These are phyloP conservation scores for Oedothorax gibbosus DNA, from an alignment of 1,140 invertebrate genomes.

Conservation along the genomic window DNA sequence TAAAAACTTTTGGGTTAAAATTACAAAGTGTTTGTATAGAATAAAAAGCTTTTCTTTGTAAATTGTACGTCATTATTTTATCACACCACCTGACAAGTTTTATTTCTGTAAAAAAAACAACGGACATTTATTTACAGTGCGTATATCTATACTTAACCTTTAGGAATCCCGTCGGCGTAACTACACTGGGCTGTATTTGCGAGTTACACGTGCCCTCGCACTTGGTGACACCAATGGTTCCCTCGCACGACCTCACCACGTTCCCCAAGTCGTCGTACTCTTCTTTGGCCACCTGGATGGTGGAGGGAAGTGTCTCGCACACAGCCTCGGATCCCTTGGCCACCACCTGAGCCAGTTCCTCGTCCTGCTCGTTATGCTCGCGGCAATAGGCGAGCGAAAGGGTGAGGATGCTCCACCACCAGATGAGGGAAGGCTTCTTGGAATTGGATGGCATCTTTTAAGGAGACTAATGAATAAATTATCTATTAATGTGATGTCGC, in stretches of 20 bases:
- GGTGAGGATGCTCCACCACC: slow-evolving; percentile 1
- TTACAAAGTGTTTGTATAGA: too few relatives aligned
- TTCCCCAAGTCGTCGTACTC: slow-evolving; percentile 86
- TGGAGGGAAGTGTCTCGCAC: slow-evolving; percentile 83
- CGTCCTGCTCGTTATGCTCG: slow-evolving; percentile 14
- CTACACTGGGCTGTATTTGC: slow-evolving; percentile 89
- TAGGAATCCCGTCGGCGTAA: slow-evolving; percentile 86
- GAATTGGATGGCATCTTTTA: too few relatives aligned
- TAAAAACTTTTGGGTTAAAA: too few relatives aligned
- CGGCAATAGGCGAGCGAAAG: background rate
- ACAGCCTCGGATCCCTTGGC: slow-evolving; percentile 61
- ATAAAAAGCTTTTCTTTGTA: too few relatives aligned
- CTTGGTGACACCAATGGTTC: slow-evolving; percentile 82
- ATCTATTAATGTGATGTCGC: too few relatives aligned
- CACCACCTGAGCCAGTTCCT: slow-evolving; percentile 27
- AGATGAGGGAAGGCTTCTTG: background rate
- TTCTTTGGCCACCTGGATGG: slow-evolving; percentile 86
- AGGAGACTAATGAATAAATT: too few relatives aligned
- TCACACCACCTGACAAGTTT: too few relatives aligned
- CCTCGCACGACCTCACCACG: slow-evolving; percentile 85
- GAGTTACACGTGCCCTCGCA: slow-evolving; percentile 87
- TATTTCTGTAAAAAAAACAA: too few relatives aligned
- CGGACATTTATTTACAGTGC: too few relatives aligned
- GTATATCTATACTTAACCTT: slow-evolving; percentile 75
- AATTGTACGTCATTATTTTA: too few relatives aligned